Evolutionary conservation across 2,113 vertebrate genomes (phyloP).

Genomic region (Sinosuthora webbiana): DNA sequence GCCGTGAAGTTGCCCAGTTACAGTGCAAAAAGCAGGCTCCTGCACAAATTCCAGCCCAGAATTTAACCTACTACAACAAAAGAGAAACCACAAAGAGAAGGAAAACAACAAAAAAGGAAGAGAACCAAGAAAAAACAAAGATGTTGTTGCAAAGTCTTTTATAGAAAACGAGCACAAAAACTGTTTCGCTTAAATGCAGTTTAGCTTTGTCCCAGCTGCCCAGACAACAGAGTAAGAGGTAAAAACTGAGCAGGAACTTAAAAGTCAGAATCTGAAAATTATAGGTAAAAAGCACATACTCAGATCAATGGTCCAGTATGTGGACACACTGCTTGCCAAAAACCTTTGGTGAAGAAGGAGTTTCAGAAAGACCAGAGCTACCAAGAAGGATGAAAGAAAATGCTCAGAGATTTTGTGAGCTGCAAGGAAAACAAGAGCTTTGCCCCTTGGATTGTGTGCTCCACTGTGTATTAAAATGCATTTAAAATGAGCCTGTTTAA

Average conservation of each 20-base stretch:
- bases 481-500: conserved; percentile 1
- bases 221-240: neutral
- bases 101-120: neutral
- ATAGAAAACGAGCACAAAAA: neutral
- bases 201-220: neutral
- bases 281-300: neutral
- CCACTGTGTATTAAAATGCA: neutral
- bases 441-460: neutral
- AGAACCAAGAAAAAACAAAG: no score
- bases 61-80: neutral
- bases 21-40: neutral
- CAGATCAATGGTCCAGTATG: neutral
- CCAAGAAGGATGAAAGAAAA: neutral
- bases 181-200: neutral
- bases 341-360: neutral
- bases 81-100: neutral
- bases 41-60: neutral
- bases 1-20: neutral
- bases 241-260: conserved; percentile 4
- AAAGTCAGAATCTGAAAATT: conserved; percentile 23
- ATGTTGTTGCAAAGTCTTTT: neutral
- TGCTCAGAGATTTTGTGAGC: neutral
- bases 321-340: neutral
- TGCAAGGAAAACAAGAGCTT: neutral
- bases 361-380: neutral